Evolutionary conservation across 2,888 invertebrate species (phyloP), one percentile per base, ranked within the genome.

Genomic region (Stenodera caucasica): DNA sequence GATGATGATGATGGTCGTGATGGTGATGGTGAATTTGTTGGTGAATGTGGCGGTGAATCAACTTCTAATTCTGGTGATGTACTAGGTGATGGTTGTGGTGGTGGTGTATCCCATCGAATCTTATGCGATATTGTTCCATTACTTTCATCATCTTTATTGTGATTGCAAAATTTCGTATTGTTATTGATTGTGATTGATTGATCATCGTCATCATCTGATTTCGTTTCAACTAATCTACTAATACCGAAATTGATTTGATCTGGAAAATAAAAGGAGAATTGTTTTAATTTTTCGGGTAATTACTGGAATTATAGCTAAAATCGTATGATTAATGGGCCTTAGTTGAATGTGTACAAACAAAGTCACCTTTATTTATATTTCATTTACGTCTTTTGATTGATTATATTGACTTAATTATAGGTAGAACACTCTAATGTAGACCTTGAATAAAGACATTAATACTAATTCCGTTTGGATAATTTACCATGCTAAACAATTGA

Each of bases 181-280:
- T 85, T 83, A 69, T 81, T 77, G 71, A 80, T 77, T 57, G 84
- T 84, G 66, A 21, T 21, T 23, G 45, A n/a, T 45, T 84, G 84
- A 65, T 88, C 88, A 55, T 88, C 88, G 26, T 85, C 85, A 60
- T 82, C 83, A 30, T 83, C 82, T 40, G 86, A 86, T 69, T 86
- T 84, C 15, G 85, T 85, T 32, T 57, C 60, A 49, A 94, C 90
- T 70, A 94, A 81, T 62, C 93, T 88, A 78, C 88, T 91, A 73
- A 94, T 89, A 61, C 93, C 92, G 74, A 93, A 94, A 74, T 92
- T 92, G 74, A 93, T 88, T 77, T 90, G 88, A 75, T 91, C 93
- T 92, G 87, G 3, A 85, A 85, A 37, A 37, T n/a, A 14, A 37
- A 37, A 37, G 11, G 23, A 56, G 49, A 57, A 57, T 45, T 29